Evolutionary conservation across 2,113 vertebrate species (phyloP).

Genomic region (Empidonax traillii): DNA sequence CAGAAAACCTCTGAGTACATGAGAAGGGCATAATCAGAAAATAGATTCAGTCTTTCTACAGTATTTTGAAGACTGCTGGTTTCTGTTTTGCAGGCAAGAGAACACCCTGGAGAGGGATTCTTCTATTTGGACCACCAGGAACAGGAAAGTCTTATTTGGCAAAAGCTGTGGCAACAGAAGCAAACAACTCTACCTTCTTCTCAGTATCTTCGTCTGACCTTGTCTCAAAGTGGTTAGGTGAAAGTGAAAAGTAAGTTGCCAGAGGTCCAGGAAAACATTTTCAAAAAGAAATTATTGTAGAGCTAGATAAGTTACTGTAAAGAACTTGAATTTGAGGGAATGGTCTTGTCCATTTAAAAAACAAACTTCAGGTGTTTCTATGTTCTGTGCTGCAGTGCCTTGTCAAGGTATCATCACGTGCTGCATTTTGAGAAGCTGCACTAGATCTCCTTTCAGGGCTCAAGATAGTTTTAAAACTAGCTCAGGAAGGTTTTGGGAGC

Average conservation of each 20-base stretch:
- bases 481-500: neutral
- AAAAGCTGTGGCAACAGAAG: slow-evolving; percentile 97
- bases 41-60: neutral
- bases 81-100: slow-evolving; percentile 85
- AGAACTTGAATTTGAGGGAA: neutral
- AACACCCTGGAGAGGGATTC: slow-evolving; percentile 96
- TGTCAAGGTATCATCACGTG: neutral
- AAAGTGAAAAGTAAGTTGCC: slow-evolving; percentile 94
- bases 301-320: neutral
- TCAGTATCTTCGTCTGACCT: slow-evolving; percentile 96
- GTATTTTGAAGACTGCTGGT: neutral
- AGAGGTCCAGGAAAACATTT: neutral
- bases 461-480: neutral
- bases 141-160: slow-evolving; percentile 97
- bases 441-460: neutral
- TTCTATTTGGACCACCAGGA: slow-evolving; percentile 96
- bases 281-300: neutral
- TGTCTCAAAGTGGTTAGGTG: slow-evolving; percentile 98
- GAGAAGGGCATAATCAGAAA: neutral
- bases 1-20: neutral
- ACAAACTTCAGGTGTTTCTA: neutral
- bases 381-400: neutral
- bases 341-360: neutral
- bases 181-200: slow-evolving; percentile 98
- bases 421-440: neutral